Percentiles rank a stretch among this genome's conserved stretches.
phyloP scores from a whole-genome alignment of 2,888 invertebrate species.

The Megalurothrips usitatus region DNA sequence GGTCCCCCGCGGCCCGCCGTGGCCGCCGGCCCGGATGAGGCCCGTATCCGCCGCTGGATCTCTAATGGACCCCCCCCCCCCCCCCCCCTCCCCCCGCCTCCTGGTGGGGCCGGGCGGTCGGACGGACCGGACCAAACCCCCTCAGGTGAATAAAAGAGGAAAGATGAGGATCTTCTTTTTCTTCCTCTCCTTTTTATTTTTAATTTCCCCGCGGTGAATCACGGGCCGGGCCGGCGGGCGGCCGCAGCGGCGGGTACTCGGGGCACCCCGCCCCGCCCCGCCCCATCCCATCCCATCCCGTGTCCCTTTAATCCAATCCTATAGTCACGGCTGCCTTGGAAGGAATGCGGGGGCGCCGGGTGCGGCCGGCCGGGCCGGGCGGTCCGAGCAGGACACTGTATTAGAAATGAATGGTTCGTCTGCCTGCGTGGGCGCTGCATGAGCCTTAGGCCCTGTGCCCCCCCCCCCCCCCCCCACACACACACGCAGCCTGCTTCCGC shows the following conservation, averaged over 20 bases:
- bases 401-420: background rate
- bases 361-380: background rate
- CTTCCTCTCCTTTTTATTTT: background rate
- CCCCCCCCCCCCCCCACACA: background rate
- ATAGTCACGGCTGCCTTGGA: background rate
- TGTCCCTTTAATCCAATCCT: background rate
- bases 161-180: background rate
- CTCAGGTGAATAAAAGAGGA: too few species aligned
- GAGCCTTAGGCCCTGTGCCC: background rate
- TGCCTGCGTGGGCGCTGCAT: background rate
- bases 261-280: background rate
- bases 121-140: background rate
- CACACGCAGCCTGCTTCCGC: background rate
- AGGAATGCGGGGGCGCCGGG: conserved; percentile 9
- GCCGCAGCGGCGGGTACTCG: background rate
- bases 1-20: too few species aligned
- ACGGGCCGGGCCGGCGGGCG: background rate
- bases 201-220: conserved; percentile 6
- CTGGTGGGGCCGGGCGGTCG: background rate
- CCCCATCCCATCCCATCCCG: background rate
- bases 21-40: too few species aligned
- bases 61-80: background rate
- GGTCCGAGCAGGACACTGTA: background rate
- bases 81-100: background rate
- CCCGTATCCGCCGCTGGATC: too few species aligned